Base-by-base conservation (phyloP, 2,113 vertebrate species). In the Elaphurus davidianus region DNA sequence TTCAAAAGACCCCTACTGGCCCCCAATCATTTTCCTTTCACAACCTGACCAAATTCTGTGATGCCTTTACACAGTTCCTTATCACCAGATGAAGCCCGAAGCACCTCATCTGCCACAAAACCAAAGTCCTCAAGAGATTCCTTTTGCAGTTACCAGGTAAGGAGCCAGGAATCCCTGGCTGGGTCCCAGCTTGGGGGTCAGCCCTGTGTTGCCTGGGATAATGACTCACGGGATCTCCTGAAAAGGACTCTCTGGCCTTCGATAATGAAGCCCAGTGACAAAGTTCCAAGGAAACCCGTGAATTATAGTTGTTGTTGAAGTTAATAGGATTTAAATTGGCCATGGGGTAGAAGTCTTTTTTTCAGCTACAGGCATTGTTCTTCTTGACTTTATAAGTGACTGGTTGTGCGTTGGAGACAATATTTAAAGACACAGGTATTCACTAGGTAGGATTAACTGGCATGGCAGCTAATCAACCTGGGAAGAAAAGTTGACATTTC, bases 61-160 rank as follows among this genome's bases (percentile, higher is more conserved):
- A 27, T 40, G 40, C 3, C 16, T 90, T 90, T 47, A 45, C 2
- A 40, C 74, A 98, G 98, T 25, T 52, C 23, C 90, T 95, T 33
- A n/a, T 62, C 94, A 43, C 7, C 96, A 62, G 64, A 55, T 17
- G 81, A 97, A 87, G 67, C 88, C 87, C 7, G 57, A 90, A 50
- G 17, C 76, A 28, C 62, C 50, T 96, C 59, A 5, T 14, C 30
- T 52, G 23, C n/a, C 82, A 25, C 94, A 50, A 85, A 96, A 74
- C 2, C 94, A 71, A 54, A 86, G 15, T 36, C 13, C 36, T 57
- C 93, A 23, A 62, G 93, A 82, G 59, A 78, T 11, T 50, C 90
- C 88, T 43, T 47, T 54, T 36, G 85, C 50, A 1, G 0, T 40
- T 50, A 0, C 88, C 90, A 98, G 97, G 98, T 98, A 98, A 98